Evolutionary conservation across 2,797 vertebrate species (phyloP), one percentile per base, ranked within the genome.

Genomic region (Alfaro cultratus): DNA sequence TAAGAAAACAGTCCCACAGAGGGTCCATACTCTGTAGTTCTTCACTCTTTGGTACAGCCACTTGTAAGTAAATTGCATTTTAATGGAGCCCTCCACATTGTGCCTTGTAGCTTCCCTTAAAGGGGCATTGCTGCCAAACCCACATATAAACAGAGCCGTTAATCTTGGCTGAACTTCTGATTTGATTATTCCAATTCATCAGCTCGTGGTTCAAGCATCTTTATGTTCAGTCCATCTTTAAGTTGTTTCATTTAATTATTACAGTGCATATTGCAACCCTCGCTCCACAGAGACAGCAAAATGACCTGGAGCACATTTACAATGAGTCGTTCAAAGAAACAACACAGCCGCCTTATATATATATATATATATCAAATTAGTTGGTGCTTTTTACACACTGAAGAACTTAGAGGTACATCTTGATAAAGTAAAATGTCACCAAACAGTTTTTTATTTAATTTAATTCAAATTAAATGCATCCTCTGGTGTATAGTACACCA

Each of bases 1-100:
- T 39, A 41, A 41, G 64, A 26, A 68, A 68, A 68, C 10, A 39
- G 64, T 68, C 64, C 64, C 64, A 68, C 64, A 68, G 34, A 68
- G 64, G 8, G 34, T 36, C 64, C 36, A 26, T 23, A 41, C 9
- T 68, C 64, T 68, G 0, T 41, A 41, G 36, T 41, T 39, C 18
- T 41, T 68, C 21, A 23, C 64, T 41, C 64, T 26, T 68, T 68
- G 36, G 10, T 5, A 12, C 64, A 68, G 39, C 36, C 7, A 39
- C 34, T 67, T 67, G 36, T 67, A 21, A 67, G 62, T 67, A 39
- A 68, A 26, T 68, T 68, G 36, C 36, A 26, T 68, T 41, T 68
- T 26, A 68, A 41, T 68, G 64, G 18, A 68, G 64, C 36, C 36
- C 21, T 68, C 8, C 21, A 68, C 36, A 23, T 41, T 68, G 18